A percentile compares a stretch with the other conserved stretches of the same genome.
phyloP scores from a whole-genome alignment of 1,140 invertebrate genomes.

The Lerema accius region DNA sequence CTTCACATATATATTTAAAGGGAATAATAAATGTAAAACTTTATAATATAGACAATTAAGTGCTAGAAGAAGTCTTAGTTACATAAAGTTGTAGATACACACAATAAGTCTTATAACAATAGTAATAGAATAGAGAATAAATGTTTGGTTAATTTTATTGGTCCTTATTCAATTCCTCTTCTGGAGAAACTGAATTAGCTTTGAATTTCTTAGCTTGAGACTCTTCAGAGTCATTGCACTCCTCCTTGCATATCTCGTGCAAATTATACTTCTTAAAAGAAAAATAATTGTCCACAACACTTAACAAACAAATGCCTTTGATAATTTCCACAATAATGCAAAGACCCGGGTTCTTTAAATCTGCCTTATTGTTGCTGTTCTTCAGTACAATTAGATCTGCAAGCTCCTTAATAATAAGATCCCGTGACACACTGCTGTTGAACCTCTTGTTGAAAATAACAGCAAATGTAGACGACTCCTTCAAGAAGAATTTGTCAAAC shows the following conservation, averaged over 20 bases:
- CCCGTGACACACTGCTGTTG: conserved; percentile 88
- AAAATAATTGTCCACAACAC: conserved; percentile 76
- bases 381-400: conserved; percentile 87
- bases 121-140: conserved; percentile 33
- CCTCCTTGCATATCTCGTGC: conserved; percentile 71
- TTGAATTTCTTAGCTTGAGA: conserved; percentile 73
- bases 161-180: conserved; percentile 49
- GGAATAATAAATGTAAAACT: conserved; percentile 35
- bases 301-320: conserved; percentile 79
- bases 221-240: conserved; percentile 58
- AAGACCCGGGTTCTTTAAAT: conserved; percentile 89
- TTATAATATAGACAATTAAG: conserved; percentile 33
- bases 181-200: conserved; percentile 47
- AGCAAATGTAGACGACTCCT: conserved; percentile 88
- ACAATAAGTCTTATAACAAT: conserved; percentile 35
- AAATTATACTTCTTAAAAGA: conserved; percentile 76
- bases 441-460: conserved; percentile 92
- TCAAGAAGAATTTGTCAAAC: conserved; percentile 89
- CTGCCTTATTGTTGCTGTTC: conserved; percentile 88
- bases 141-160: conserved; percentile 39
- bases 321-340: conserved; percentile 91
- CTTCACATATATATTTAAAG: conserved; percentile 42
- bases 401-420: conserved; percentile 87
- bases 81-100: conserved; percentile 33
- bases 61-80: conserved; percentile 34